Base-by-base conservation (phyloP, 1,140 invertebrate species). In the Diorhabda sublineata region DNA sequence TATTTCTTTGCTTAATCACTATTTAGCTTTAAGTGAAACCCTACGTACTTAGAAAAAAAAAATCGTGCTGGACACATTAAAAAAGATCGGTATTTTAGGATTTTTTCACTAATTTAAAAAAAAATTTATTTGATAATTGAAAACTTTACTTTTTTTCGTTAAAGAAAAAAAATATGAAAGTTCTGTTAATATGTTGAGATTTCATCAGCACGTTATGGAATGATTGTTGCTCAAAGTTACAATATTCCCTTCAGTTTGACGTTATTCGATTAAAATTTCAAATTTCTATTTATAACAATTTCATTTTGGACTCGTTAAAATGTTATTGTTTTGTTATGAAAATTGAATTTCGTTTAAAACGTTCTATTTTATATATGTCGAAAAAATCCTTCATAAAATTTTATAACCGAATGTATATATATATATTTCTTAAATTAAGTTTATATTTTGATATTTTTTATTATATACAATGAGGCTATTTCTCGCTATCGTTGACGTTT, bases 11-110 rank as follows among this genome's bases (percentile, higher is more conserved):
- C 71, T 70, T 75, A 71, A 64, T 67, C 58, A 67, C 65, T 74
- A 69, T 65, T 73, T 75, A 76, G 73, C 71, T 76, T 73, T 76
- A 76, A 76, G 71, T 75, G 70, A 71, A 75, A 74, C 65, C 72
- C 68, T 72, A 76, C 74, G 75, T 76, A 76, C 75, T 76, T 76
- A 76, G 71, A 69, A 70, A 26, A 26, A 26, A 26, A 26, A 26
- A 65, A 64, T 63, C 47, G 73, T 76, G 75, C 74, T 74, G 74
- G 74, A 76, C 74, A 76, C 74, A 69, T 65, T 61, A 66, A 64
- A 67, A 60, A 67, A 43, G 2, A 44, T 47, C 58, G 58, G 58
- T 60, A 45, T n/a, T 0, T 64, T 64, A 63, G 57, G 52, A 59
- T 58, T 60, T 67, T 59, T 59, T 45, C 65, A 67, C 64, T 57